Evolutionary conservation across 2,113 vertebrate genomes (phyloP).

Genomic region (Terrapene triunguis): DNA sequence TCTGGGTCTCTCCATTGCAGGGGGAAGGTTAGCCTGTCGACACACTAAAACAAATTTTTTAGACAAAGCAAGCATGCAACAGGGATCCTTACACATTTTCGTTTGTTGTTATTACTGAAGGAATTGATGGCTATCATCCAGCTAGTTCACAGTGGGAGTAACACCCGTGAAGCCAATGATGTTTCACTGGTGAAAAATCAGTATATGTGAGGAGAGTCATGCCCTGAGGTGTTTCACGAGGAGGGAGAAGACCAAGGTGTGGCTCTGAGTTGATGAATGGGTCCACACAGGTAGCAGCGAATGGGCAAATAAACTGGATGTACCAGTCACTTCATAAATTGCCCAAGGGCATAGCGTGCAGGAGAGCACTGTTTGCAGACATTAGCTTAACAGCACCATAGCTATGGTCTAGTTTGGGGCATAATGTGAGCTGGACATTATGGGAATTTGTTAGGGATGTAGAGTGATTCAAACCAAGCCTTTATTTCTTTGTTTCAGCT

Average conservation of each 20-base stretch:
- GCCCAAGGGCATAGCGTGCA: neutral
- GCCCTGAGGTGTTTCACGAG: neutral
- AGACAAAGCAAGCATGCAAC: neutral
- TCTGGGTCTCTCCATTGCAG: neutral
- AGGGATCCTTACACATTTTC: neutral
- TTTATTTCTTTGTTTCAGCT: neutral
- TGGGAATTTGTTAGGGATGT: neutral
- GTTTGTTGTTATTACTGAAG: constrained; percentile 14
- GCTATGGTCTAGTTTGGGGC: neutral
- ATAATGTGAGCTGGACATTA: neutral
- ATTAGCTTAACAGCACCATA: neutral
- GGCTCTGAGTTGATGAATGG: neutral
- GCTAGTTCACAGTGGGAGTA: neutral
- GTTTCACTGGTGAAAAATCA: neutral
- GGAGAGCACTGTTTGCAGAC: neutral
- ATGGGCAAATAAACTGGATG: neutral
- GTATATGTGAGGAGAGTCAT: too few relatives aligned
- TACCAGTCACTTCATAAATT: neutral
- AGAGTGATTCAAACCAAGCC: neutral
- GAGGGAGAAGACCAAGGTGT: neutral
- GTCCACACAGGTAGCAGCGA: neutral
- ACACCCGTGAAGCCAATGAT: neutral
- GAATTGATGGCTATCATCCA: neutral
- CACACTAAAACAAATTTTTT: neutral
- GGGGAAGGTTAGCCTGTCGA: neutral